Evolutionary conservation across 2,113 vertebrate species (phyloP).

Genomic region (Bostrychus sinensis): DNA sequence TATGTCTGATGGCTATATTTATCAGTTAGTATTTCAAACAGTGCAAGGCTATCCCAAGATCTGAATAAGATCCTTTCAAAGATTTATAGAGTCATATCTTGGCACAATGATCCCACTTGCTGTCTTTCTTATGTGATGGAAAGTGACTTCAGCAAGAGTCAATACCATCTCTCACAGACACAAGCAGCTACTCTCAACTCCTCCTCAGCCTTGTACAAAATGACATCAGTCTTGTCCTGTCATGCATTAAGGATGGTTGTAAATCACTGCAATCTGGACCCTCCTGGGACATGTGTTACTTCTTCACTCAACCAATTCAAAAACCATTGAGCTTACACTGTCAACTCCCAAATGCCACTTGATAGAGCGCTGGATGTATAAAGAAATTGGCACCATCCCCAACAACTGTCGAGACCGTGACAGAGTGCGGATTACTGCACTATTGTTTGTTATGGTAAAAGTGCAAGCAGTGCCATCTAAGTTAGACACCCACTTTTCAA

Average conservation of each 20-base stretch:
- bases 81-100: constrained; percentile 39
- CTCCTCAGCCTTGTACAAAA: constrained; percentile 33
- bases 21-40: too few species aligned
- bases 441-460: constrained; percentile 49
- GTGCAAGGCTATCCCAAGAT: too few species aligned
- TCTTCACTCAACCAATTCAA: constrained; percentile 28
- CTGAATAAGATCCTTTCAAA: too few species aligned
- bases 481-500: constrained; percentile 32
- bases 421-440: constrained; percentile 21
- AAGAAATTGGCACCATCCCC: constrained; percentile 13
- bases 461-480: constrained; percentile 25
- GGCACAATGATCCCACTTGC: constrained; percentile 19
- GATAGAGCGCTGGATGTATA: constrained; percentile 30
- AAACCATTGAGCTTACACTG: constrained; percentile 32
- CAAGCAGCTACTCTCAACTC: background rate
- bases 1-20: too few species aligned
- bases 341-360: constrained; percentile 34
- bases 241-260: constrained; percentile 53
- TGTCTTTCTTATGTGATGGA: constrained; percentile 43
- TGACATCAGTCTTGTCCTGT: constrained; percentile 61
- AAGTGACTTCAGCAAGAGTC: constrained; percentile 43
- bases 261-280: constrained; percentile 55
- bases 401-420: constrained; percentile 10
- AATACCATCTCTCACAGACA: constrained; percentile 36
- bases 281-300: constrained; percentile 27